Base-by-base conservation (phyloP, 2,113 vertebrate genomes). In the Sceloporus tristichus region DNA sequence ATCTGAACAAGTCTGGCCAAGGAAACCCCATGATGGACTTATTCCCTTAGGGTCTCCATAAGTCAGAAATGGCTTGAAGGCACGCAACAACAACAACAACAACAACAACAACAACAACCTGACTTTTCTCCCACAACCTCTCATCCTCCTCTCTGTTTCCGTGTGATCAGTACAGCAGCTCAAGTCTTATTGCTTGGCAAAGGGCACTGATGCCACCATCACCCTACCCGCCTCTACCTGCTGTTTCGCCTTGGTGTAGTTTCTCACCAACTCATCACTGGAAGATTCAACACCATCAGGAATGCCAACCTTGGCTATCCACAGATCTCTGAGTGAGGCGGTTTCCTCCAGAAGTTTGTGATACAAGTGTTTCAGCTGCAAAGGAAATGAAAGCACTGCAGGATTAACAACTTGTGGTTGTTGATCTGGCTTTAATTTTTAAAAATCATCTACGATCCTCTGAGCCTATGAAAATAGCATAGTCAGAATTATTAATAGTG, bases 281-380 rank as follows among this genome's bases (percentile, higher is more conserved):
- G 19, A 42, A 4, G 56, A 71, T 4, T 92, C 40, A 11, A 3
- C 27, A 2, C 71, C 56, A 9, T 70, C 90, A 25, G 94, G 89
- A 59, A 6, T 23, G 18, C 62, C 54, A n/a, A 71, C 79, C 34
- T 54, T 89, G 9, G 89, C 81, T 81, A 95, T n/a, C 95, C 96
- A 97, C 1, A 96, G 91, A 1, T 92, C 93, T 73, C 84, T 90
- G 80, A 99, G 96, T 0, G 89, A 93, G 70, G 92, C 87, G 4
- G 96, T 92, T 95, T 98, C 98, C 3, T 79, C 92, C 3, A 93
- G 90, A 25, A 98, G 95, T 66, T 93, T 95, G 91, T 90, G 96
- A 87, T 98, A 98, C 6, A 98, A 84, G 56, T 94, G 89, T 94
- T 97, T 98, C 0, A 98, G 98, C 98, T 99, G 92, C 9, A 23